phyloP scores from a whole-genome alignment of 2,888 invertebrate species.

The Hyalella azteca region DNA sequence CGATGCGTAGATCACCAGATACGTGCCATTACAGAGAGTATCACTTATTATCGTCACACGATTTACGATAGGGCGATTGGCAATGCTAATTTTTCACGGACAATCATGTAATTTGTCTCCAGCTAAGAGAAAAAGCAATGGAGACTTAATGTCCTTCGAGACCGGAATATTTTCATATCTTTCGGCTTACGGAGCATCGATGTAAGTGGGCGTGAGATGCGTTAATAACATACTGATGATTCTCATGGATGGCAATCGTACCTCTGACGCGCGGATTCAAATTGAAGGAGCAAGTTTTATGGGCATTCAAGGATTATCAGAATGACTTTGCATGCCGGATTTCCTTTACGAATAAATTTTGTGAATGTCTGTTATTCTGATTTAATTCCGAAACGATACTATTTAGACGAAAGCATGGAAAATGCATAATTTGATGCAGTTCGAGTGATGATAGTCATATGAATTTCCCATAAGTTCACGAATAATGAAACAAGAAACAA shows the following conservation, averaged over 20 bases:
- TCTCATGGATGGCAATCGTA: neutral
- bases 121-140: constrained; percentile 9
- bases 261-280: neutral
- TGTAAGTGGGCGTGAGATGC: constrained; percentile 13
- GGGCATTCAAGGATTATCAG: constrained; percentile 9
- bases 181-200: constrained; percentile 5
- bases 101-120: constrained; percentile 34
- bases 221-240: neutral
- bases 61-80: constrained; percentile 34
- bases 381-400: constrained; percentile 11
- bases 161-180: neutral
- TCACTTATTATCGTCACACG: constrained; percentile 30
- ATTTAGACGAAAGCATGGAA: neutral
- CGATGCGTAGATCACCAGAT: constrained; percentile 13
- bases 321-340: neutral
- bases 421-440: constrained; percentile 1
- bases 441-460: neutral
- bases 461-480: neutral
- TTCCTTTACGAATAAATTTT: neutral
- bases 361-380: neutral
- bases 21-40: constrained; percentile 18
- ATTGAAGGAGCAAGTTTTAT: neutral
- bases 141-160: neutral
- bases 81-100: constrained; percentile 27
- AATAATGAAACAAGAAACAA: neutral